Evolutionary conservation across 92 coral and sea anemone species (phyloP), one percentile per base, ranked within the genome.

Genomic region (Montipora capitata): DNA sequence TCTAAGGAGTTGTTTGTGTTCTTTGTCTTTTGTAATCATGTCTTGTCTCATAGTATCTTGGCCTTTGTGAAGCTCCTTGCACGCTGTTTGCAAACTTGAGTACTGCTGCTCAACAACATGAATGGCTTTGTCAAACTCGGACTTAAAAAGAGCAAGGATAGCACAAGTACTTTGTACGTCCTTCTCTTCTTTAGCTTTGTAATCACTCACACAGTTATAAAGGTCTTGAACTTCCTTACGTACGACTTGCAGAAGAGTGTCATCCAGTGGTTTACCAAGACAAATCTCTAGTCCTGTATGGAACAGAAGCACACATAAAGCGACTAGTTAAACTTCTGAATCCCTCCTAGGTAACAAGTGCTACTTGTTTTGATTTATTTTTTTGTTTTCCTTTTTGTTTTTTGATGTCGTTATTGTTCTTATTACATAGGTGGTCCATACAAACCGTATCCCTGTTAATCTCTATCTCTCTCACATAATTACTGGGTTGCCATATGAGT

Each of bases 181-280:
- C 9, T 42, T 10, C 59, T 77, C 68, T 27, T 27, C 35, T 27
- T 27, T 27, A 0, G 35, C 35, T 27, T 27, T 27, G 35, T 27
- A 27, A 27, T 27, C 35, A 27, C 35, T 27, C n/a, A 4, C 7
- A 5, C n/a, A 43, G 40, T 74, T 62, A 5, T 27, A 52, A 74
- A 81, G 92, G 0, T 58, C 52, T 12, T 59, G 45, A 39, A 88
- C 82, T 74, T 81, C 87, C 39, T 48, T 48, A 10, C 52, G 78
- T 42, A 88, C 42, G 13, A 73, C 35, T 12, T 65, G 20, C 6
- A 88, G 76, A 4, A 81, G 82, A 3, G 78, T 74, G 20, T 69
- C 45, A 48, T 88, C 87, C 0, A 88, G 69, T 59, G 92, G 72
- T 68, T 88, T 77, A 72, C 87, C 87, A 42, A 82, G 72, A 57